A percentile compares a stretch with the other conserved stretches of the same genome.
Conservation (phyloP, 2,888 invertebrate genomes). For the Pristionchus fissidentatus region DNA sequence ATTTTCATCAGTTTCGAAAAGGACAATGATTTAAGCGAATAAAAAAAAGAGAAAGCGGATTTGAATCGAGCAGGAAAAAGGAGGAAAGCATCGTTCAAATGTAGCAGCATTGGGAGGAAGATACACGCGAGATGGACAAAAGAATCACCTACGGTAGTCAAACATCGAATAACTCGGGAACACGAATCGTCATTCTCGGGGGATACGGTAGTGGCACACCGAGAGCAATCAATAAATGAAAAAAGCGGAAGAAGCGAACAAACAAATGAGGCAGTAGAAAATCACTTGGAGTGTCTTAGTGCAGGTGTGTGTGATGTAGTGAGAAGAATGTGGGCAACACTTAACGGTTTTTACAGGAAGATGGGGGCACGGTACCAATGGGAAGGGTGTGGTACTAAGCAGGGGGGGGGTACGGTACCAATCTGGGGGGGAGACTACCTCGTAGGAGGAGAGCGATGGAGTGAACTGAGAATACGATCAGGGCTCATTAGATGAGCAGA, state of each 20-base stretch:
- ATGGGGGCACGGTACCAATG: no score
- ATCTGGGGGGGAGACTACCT: constrained; percentile 10
- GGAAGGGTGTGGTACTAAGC: constrained; percentile 8
- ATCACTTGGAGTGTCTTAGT: constrained; percentile 30
- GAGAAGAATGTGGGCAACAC: constrained; percentile 21
- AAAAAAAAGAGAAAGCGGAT: no score
- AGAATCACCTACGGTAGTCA: not conserved
- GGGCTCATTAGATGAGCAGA: not conserved
- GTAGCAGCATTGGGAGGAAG: not conserved
- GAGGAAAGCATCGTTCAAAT: constrained; percentile 24
- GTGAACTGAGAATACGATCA: not conserved
- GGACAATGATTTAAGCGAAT: no score
- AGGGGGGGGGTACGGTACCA: not conserved
- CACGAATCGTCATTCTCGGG: constrained; percentile 2
- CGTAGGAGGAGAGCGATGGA: not conserved
- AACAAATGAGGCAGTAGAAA: constrained; percentile 6
- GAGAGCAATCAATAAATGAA: not conserved
- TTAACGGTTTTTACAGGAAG: no score
- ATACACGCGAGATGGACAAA: constrained; percentile 27
- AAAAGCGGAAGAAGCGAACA: not conserved
- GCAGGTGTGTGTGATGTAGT: not conserved
- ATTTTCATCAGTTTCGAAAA: no score
- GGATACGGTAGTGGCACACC: not conserved
- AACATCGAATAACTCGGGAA: no score
- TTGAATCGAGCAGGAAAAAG: not conserved